Evolutionary conservation across 2,888 invertebrate genomes (phyloP), one percentile per base, ranked within the genome.

Genomic region (Oasisia sp.): DNA sequence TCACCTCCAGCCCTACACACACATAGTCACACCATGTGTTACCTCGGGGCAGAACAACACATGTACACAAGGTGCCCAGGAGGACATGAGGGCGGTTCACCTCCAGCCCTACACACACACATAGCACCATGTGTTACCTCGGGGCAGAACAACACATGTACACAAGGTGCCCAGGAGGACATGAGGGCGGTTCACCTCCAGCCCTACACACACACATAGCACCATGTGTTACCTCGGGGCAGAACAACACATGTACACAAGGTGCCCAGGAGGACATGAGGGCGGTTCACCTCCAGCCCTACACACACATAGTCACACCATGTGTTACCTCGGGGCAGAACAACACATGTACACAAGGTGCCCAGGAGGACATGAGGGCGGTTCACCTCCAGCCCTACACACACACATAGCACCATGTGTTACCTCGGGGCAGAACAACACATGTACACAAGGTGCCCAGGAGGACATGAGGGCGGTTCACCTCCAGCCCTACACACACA

Each of bases 251-350:
- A 50, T 58, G 12, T 56, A 56, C 56, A 56, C 56, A 2, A 56
- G 91, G 99, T 98, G 8, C 98, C 99, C 9, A 99, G 96, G 90
- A 99, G 97, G 90, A 98, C 97, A 95, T 98, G 98, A 0, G 98
- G 98, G 92, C 98, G 97, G 92, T 97, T 97, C 92, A 98, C 98
- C 93, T 98, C 98, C 94, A 98, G 97, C 44, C 97, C 96, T 96
- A 93, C 32, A 93, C 92, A 90, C 45, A 91, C 58, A n/a, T 32
- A 11, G 9, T 74, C 8, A 3, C 14, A 89, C 19, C 14, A 32
- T 32, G 32, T 44, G 90, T 32, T 38, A 90, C 8, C 14, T 74
- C n/a, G 9, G 3, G 14, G 89, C 19, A 89, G 8, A 90, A 38
- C 5, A 3, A 7, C 32, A n/a, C 56, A 50, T 58, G 12, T 56